Base-by-base conservation (phyloP, 1,140 invertebrate species). In the Sinella curviseta region DNA sequence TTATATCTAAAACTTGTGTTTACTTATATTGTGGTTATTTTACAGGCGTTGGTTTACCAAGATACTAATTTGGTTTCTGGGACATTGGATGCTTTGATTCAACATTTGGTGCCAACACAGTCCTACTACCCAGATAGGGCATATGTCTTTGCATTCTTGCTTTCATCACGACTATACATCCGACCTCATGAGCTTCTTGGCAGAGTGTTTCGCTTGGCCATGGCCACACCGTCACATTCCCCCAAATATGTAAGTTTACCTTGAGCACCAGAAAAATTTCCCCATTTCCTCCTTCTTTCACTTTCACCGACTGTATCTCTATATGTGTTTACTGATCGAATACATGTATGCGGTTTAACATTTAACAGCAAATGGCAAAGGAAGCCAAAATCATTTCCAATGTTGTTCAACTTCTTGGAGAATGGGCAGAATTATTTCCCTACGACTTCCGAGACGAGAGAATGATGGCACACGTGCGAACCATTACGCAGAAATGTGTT, bases 101-200 rank as follows among this genome's bases (percentile, higher is more conserved):
- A 94, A 84, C 94, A 97, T 87, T 92, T 97, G 86, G 93, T 97
- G 76, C 97, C 96, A 2, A 97, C 95, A 28, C 91, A 92, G 65
- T 92, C 93, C 74, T 96, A 96, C 87, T 95, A 94, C 87, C 94
- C 95, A 33, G 94, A 95, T 87, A 91, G 94, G 83, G 92, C 93
- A 31, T 98, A 95, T 89, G 90, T 95, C 65, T 98, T 98, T 88
- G 95, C 96, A 79, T 97, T 98, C 88, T 90, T 99, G 77, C 90
- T 98, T 36, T 97, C 95, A 86, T 95, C 95, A 17, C 90, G 96
- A n/a, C 90, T 98, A 31, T 98, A 95, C 88, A 92, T 98, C 84
- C 94, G 95, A 84, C 96, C 96, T 0, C 93, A 97, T 87, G 95
- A 97, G 85, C 89, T 98, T 67, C 89, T 98, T 28, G 91, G 92